Conservation (phyloP, 2,888 invertebrate species). For the Agrotis puta region DNA sequence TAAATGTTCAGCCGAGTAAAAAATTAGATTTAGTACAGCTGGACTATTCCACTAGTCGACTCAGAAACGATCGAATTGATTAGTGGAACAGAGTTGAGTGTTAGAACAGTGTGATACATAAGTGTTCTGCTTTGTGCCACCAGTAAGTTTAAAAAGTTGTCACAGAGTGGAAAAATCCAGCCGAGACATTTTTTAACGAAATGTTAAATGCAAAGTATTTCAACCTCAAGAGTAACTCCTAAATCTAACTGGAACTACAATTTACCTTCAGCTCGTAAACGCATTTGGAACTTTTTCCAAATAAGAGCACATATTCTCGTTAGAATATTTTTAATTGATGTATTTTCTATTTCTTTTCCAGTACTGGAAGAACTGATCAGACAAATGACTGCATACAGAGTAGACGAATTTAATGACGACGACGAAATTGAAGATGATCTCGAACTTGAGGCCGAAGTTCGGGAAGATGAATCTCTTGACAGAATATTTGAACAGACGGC, state of each 20-base stretch:
- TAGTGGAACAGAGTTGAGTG: background rate
- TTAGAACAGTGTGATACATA: too few relatives aligned
- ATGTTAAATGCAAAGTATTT: too few relatives aligned
- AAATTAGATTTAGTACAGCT: background rate
- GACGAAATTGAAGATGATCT: constrained; percentile 83
- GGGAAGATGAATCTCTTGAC: constrained; percentile 63
- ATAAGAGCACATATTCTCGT: too few relatives aligned
- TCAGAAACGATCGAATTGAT: background rate
- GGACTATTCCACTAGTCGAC: background rate
- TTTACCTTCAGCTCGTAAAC: too few relatives aligned
- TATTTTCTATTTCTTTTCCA: constrained; percentile 65
- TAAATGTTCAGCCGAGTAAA: background rate
- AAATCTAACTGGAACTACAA: too few relatives aligned
- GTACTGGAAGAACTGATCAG: constrained; percentile 93
- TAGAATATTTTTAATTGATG: background rate
- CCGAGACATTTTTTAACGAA: too few relatives aligned
- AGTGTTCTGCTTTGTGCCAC: too few relatives aligned
- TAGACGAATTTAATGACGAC: constrained; percentile 88
- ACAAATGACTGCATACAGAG: constrained; percentile 91
- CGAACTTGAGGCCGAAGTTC: constrained; percentile 70
- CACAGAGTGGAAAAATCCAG: too few relatives aligned
- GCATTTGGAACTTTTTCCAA: too few relatives aligned
- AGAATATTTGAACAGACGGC: constrained; percentile 53
- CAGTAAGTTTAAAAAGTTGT: too few relatives aligned
- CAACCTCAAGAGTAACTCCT: too few relatives aligned